These are phyloP conservation scores for Amphiprion percula DNA, from an alignment of 2,113 vertebrate genomes.

Conservation along the genomic window DNA sequence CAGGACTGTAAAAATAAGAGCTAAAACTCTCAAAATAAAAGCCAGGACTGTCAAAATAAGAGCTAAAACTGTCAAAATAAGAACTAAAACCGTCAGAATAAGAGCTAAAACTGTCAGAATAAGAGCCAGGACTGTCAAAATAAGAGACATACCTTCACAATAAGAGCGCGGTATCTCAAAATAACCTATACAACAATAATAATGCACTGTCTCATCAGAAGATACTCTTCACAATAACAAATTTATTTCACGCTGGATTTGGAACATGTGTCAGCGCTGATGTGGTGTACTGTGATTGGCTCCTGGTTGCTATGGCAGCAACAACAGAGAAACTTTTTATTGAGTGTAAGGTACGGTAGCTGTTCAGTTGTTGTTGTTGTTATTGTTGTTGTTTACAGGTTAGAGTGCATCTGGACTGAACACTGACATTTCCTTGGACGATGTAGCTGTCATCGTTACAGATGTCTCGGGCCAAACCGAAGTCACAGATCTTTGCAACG, in stretches of 20 bases:
- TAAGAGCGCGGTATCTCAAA: background rate
- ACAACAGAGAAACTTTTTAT: too few relatives aligned
- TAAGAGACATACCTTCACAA: constrained; percentile 16
- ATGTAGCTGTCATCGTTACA: constrained; percentile 95
- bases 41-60: too few relatives aligned
- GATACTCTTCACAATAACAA: too few relatives aligned
- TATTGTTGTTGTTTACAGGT: background rate
- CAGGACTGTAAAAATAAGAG: constrained; percentile 73
- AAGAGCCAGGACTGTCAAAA: background rate
- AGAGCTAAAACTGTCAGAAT: background rate
- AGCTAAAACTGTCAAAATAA: too few relatives aligned
- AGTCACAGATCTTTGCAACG: constrained; percentile 97
- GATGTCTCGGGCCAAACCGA: constrained; percentile 95
- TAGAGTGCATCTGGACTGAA: background rate
- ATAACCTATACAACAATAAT: too few relatives aligned
- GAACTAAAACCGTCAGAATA: background rate
- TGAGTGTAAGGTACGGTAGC: too few relatives aligned
- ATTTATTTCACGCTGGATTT: too few relatives aligned
- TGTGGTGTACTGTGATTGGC: too few relatives aligned
- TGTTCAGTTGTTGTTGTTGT: background rate
- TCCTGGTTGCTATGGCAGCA: too few relatives aligned
- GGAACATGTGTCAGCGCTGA: too few relatives aligned
- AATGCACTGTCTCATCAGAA: too few relatives aligned
- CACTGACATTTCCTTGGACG: constrained; percentile 95
- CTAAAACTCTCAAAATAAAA: background rate